A percentile compares a stretch with the other conserved stretches of the same genome.
Evolutionary conservation across 2,113 vertebrate species (phyloP).

Genomic region (Pardalotus punctatus): DNA sequence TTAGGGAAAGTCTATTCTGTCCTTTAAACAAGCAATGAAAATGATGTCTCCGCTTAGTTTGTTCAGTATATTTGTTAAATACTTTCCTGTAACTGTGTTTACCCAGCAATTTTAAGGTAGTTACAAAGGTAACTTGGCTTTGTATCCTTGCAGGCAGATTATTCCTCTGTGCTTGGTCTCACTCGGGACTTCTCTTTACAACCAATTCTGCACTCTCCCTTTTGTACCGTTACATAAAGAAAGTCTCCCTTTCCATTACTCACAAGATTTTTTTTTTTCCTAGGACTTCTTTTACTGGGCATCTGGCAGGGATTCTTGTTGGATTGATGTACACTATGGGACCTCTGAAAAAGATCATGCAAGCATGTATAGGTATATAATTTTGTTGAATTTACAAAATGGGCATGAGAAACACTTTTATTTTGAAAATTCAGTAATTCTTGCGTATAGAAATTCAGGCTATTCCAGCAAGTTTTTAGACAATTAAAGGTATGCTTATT

Average conservation of each 20-base stretch:
- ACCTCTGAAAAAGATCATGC: conserved; percentile 85
- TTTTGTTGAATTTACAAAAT: background rate
- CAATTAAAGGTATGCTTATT: background rate
- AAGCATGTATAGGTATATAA: conserved; percentile 78
- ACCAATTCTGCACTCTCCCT: background rate
- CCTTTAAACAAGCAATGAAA: background rate
- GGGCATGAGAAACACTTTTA: background rate
- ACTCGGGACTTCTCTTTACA: background rate
- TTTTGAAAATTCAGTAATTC: background rate
- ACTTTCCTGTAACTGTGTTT: background rate
- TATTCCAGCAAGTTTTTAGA: background rate
- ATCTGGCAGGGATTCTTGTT: conserved; percentile 92
- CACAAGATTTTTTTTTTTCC: background rate
- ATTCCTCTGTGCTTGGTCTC: background rate
- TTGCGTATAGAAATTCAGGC: background rate
- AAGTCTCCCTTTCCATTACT: background rate
- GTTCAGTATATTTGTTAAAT: background rate
- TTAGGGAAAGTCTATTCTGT: background rate
- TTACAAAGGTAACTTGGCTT: background rate
- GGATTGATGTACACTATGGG: conserved; percentile 88
- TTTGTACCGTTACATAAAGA: background rate
- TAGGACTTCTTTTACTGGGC: conserved; percentile 91
- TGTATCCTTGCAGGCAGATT: background rate
- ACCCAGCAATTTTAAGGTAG: background rate
- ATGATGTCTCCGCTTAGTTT: background rate